Evolutionary conservation across 2,888 invertebrate genomes (phyloP), one percentile per base, ranked within the genome.

Genomic region (Lasioglossum calceatum): DNA sequence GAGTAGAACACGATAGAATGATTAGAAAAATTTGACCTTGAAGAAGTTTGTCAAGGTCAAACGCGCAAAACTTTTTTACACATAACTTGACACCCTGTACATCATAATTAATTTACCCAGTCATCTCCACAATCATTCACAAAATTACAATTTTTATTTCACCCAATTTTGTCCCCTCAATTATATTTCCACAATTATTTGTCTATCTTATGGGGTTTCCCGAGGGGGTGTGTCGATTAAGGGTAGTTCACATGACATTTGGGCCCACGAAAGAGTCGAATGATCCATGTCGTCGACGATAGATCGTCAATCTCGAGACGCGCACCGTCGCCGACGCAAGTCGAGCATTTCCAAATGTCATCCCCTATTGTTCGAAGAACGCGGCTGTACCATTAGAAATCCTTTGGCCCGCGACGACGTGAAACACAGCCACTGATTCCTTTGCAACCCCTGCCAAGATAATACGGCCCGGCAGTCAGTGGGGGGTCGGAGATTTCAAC

Each of bases 351-450:
- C n/a, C 14, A 71, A 71, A 94, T 93, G 94, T 94, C 94, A 92
- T 93, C 92, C 91, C 91, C 91, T 91, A 92, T 94, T 93, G 93
- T 93, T 93, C 90, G 75, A 73, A 82, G 79, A 86, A 84, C 79
- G 75, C 86, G 79, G 78, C 58, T 1, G 84, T 82, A 71, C 88
- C 86, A 82, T 87, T 84, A 85, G 77, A 85, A 58, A 76, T 87
- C 84, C 90, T 83, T 88, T 36, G 67, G 67, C 74, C 67, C 73
- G 79, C 79, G 77, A 64, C 72, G 86, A 54, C 74, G 82, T 76
- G 81, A 85, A 82, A 91, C 91, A 82, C 79, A 87, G 70, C 42
- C 87, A 85, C 82, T 87, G 87, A 87, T 84, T 88, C 86, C 88
- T 89, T 23, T 32, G 88, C 87, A 89, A 88, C 90, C 91, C 93